phyloP scores from a whole-genome alignment of 2,113 vertebrate genomes.

The Fregata magnificens region DNA sequence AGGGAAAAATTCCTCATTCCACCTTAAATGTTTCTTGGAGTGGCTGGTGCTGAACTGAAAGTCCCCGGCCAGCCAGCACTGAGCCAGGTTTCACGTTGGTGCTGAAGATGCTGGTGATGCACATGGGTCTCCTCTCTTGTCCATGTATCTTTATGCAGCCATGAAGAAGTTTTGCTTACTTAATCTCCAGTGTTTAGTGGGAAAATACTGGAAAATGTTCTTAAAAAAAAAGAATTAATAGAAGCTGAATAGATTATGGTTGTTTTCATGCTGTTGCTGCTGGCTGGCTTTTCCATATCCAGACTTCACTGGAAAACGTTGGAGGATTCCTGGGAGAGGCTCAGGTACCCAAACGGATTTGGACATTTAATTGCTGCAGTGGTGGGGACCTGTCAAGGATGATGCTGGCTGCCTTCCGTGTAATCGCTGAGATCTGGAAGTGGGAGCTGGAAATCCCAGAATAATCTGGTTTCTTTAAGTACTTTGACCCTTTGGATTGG shows the following conservation, averaged over 20 bases:
- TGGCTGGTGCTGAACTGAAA: not conserved
- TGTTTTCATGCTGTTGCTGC: not conserved
- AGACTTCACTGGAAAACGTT: not conserved
- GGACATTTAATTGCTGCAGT: not conserved
- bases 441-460: not conserved
- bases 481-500: slow-evolving; percentile 9
- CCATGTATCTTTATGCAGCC: not conserved
- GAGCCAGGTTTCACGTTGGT: not conserved
- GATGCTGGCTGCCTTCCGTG: not conserved
- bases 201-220: not conserved
- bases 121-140: not conserved
- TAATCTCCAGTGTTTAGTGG: not conserved
- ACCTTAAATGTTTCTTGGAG: not conserved
- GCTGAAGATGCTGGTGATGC: not conserved
- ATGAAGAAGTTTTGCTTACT: not conserved
- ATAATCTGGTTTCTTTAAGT: not conserved
- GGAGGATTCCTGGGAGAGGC: not conserved
- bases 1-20: not conserved
- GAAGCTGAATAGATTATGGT: not conserved
- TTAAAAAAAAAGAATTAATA: not conserved
- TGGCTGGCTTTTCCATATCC: not conserved
- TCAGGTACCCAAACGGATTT: not conserved
- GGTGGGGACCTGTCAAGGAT: not conserved
- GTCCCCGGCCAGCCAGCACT: not conserved
- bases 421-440: not conserved